These are phyloP conservation scores for Eretmocerus hayati DNA, from an alignment of 2,888 invertebrate species.

Conservation along the genomic window DNA sequence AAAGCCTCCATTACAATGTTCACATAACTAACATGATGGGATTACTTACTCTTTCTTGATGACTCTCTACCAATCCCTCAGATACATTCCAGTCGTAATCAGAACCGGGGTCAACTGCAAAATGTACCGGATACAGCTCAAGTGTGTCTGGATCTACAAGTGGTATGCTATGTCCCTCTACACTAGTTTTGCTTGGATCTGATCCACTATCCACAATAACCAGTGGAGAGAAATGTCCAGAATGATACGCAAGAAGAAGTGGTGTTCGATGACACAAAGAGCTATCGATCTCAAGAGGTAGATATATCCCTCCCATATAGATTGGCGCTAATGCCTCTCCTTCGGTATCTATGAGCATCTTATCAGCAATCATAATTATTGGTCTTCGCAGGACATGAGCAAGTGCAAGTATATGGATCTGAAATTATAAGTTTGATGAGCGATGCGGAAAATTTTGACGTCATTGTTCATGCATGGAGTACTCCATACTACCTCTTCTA, in stretches of 20 bases:
- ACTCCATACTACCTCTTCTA: constrained; percentile 68
- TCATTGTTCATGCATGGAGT: too few relatives aligned
- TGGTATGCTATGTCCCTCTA: constrained; percentile 57
- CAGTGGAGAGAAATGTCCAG: constrained; percentile 81
- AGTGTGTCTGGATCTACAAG: constrained; percentile 65
- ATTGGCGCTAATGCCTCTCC: constrained; percentile 83
- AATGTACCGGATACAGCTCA: constrained; percentile 68
- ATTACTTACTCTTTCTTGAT: constrained; percentile 36
- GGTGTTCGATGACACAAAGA: constrained; percentile 67
- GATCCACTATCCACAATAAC: constrained; percentile 65
- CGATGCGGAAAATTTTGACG: too few relatives aligned
- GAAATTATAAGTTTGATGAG: constrained; percentile 5
- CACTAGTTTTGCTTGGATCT: constrained; percentile 39
- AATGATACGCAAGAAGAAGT: constrained; percentile 75
- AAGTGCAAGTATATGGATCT: constrained; percentile 73
- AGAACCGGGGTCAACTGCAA: constrained; percentile 75
- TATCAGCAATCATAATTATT: constrained; percentile 78
- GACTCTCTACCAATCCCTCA: constrained; percentile 37
- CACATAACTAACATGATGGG: too few relatives aligned
- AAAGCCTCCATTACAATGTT: too few relatives aligned
- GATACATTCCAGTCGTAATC: constrained; percentile 61
- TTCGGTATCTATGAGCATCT: constrained; percentile 68
- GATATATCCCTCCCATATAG: constrained; percentile 78
- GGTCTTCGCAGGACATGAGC: constrained; percentile 75
- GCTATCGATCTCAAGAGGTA: constrained; percentile 68